phyloP scores from a whole-genome alignment of 2,113 vertebrate genomes.

The Cacatua alba region DNA sequence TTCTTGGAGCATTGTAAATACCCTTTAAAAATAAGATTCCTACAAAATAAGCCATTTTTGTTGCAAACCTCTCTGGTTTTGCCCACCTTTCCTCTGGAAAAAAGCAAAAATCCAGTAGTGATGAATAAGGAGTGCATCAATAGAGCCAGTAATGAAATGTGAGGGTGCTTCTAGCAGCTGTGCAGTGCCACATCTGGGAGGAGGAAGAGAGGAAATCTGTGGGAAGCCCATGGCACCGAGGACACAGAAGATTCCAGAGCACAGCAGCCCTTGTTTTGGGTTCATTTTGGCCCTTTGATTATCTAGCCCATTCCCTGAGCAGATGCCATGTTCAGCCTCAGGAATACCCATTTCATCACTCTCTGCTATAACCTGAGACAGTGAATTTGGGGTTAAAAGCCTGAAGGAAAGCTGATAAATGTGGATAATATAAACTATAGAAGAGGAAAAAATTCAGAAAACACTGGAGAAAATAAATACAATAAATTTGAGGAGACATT shows the following conservation, averaged over 20 bases:
- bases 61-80: background rate
- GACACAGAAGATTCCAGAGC: background rate
- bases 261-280: background rate
- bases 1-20: background rate
- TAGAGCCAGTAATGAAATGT: fast-evolving
- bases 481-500: slow-evolving; percentile 63
- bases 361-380: slow-evolving; percentile 7
- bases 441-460: slow-evolving; percentile 53
- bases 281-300: background rate
- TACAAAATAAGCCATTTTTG: background rate
- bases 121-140: background rate
- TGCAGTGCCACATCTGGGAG: background rate
- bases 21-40: background rate
- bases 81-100: background rate
- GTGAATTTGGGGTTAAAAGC: slow-evolving; percentile 61
- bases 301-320: background rate
- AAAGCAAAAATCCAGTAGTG: background rate
- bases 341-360: slow-evolving; percentile 14
- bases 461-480: slow-evolving; percentile 59
- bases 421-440: slow-evolving; percentile 54
- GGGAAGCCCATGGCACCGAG: background rate
- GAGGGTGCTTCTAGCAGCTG: background rate
- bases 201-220: background rate
- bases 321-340: background rate
- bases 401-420: slow-evolving; percentile 55